phyloP scores from a whole-genome alignment of 2,113 vertebrate genomes.

The Cyprinodon tularosa region DNA sequence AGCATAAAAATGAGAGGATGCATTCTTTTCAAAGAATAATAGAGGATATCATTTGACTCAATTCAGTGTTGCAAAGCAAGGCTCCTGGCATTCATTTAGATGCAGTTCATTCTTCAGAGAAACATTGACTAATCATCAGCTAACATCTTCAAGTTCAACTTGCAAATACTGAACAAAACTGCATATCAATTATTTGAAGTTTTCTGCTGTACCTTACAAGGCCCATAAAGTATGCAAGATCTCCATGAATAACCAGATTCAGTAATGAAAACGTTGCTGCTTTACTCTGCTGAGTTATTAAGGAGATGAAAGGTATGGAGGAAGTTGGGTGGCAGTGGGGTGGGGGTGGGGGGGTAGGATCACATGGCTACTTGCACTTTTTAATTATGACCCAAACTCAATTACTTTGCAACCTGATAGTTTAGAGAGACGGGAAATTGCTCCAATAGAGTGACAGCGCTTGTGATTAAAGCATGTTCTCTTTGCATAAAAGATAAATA shows the following conservation, averaged over 20 bases:
- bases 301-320: slow-evolving; percentile 62
- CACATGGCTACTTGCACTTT: slow-evolving; percentile 75
- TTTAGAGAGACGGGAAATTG: slow-evolving; percentile 64
- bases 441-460: slow-evolving; percentile 58
- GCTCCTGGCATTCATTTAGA: not conserved
- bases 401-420: slow-evolving; percentile 70
- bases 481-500: slow-evolving; percentile 18
- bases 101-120: not conserved
- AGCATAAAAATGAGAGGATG: not conserved
- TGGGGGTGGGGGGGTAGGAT: slow-evolving; percentile 33
- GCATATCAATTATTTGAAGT: slow-evolving; percentile 43
- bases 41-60: not conserved
- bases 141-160: slow-evolving; percentile 30
- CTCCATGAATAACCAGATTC: slow-evolving; percentile 48
- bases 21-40: slow-evolving; percentile 4
- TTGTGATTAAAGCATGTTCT: slow-evolving; percentile 67
- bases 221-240: slow-evolving; percentile 50
- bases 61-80: not conserved
- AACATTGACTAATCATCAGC: slow-evolving; percentile 9
- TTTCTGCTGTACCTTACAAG: slow-evolving; percentile 44
- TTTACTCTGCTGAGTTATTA: slow-evolving; percentile 57
- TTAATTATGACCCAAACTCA: slow-evolving; percentile 78
- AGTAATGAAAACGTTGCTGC: slow-evolving; percentile 54
- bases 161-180: slow-evolving; percentile 51
- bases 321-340: not conserved